phyloP scores from a whole-genome alignment of 2,888 invertebrate genomes.

The Saturnia japonica region DNA sequence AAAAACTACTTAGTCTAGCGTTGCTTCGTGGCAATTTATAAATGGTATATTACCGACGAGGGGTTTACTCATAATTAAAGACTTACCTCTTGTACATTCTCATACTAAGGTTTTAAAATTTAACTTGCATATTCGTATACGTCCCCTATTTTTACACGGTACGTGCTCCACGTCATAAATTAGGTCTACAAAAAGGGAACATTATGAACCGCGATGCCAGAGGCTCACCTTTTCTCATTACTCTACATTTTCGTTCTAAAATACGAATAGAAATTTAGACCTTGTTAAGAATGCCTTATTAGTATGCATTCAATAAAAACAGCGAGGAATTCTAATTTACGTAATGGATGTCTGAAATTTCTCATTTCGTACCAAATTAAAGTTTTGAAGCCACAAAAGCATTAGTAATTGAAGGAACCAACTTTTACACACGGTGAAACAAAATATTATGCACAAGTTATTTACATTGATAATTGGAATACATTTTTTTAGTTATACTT shows the following conservation, averaged over 20 bases:
- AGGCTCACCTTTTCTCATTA: constrained; percentile 64
- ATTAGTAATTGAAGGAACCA: background rate
- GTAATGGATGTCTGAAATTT: constrained; percentile 15
- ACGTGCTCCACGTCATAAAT: constrained; percentile 69
- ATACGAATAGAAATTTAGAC: constrained; percentile 49
- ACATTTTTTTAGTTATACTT: too few species aligned
- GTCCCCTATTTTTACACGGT: constrained; percentile 64
- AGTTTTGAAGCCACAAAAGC: background rate
- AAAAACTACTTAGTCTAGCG: background rate
- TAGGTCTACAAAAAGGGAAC: constrained; percentile 68
- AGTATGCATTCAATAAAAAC: constrained; percentile 36
- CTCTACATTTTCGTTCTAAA: constrained; percentile 52
- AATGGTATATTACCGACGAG: background rate
- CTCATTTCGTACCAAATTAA: constrained; percentile 17
- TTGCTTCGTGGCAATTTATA: background rate
- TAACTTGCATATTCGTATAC: constrained; percentile 71
- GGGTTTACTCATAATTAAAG: constrained; percentile 58
- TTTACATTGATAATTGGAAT: too few species aligned
- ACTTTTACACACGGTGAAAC: too few species aligned
- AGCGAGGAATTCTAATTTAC: constrained; percentile 24
- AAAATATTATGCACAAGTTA: too few species aligned
- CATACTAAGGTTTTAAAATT: constrained; percentile 68
- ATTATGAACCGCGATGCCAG: constrained; percentile 60
- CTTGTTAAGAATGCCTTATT: constrained; percentile 41
- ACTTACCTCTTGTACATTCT: constrained; percentile 66